Evolutionary conservation across 1,140 invertebrate genomes (phyloP), one percentile per base, ranked within the genome.

Genomic region (Drosophila dunni): DNA sequence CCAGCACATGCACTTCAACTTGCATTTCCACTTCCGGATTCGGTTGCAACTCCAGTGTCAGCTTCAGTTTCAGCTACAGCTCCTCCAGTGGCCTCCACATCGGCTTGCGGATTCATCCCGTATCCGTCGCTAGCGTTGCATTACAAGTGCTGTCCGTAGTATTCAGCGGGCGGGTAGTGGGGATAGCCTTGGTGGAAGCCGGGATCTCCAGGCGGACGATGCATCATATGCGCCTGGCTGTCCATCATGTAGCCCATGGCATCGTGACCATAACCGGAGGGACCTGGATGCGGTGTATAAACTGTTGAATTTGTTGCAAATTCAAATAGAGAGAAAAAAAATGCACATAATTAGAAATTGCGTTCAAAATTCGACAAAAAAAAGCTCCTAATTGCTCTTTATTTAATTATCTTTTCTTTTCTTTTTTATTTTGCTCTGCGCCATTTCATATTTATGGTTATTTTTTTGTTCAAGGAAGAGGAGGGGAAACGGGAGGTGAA

Each of bases 201-300:
- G 58, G 96, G 96, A 94, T 97, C 97, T 90, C 96, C 96, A 79
- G 97, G 97, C 90, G 97, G 96, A 94, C 97, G 96, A 94, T 98
- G 97, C 96, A 98, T 98, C 97, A 98, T 98, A 92, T 96, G 96
- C 91, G 95, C 94, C 93, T 97, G 97, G 85, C 97, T 97, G 93
- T 98, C 98, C 97, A 98, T 98, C 97, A 98, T 98, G 95, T 98
- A 98, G 86, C 97, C 97, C 96, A 98, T 98, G 84, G 96, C 96
- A 92, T 98, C 98, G 75, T 97, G 97, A 94, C 97, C 98, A 94
- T 98, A 98, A 92, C 97, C 97, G 94, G 97, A 97, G 93, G 97
- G 97, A 94, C 97, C 97, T 94, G 96, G 96, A 93, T 97, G 96
- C 91, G 96, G 96, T 92, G 95, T 95, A 94, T 97, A 97, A 92